Conservation (phyloP, 1,140 invertebrate species). For the Ooceraea biroi region DNA sequence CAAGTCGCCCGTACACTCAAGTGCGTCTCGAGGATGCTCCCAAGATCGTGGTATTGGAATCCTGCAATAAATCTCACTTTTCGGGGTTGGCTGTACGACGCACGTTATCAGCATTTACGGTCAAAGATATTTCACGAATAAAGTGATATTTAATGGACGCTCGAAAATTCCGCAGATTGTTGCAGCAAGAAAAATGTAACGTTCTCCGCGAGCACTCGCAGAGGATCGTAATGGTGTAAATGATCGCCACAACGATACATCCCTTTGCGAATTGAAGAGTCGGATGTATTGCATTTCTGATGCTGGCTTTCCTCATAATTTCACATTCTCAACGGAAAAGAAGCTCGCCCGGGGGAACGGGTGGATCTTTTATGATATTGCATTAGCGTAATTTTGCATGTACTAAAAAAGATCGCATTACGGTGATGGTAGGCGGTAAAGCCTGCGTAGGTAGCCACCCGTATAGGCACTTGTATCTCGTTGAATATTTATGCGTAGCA, state of each 20-base stretch:
- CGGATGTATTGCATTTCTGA: constrained; percentile 14
- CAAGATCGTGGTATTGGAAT: too few species aligned
- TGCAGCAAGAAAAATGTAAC: too few species aligned
- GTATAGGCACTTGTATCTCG: constrained; percentile 4
- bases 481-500: constrained; percentile 61
- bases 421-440: constrained; percentile 20
- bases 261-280: not conserved
- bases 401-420: constrained; percentile 32
- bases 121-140: too few species aligned
- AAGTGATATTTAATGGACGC: too few species aligned
- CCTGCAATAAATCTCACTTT: not conserved
- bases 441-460: constrained; percentile 27
- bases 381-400: constrained; percentile 53
- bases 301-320: constrained; percentile 2
- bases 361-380: constrained; percentile 42
- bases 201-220: too few species aligned
- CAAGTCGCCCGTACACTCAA: not conserved
- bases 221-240: too few species aligned
- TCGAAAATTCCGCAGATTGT: too few species aligned
- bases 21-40: too few species aligned
- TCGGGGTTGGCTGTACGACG: too few species aligned
- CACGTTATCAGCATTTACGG: too few species aligned
- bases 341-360: not conserved
- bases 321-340: constrained; percentile 2
- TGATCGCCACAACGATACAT: not conserved